Percentiles rank a stretch among this genome's conserved stretches.
Conservation (phyloP, 2,888 invertebrate species). For the Drosophila koepferae region DNA sequence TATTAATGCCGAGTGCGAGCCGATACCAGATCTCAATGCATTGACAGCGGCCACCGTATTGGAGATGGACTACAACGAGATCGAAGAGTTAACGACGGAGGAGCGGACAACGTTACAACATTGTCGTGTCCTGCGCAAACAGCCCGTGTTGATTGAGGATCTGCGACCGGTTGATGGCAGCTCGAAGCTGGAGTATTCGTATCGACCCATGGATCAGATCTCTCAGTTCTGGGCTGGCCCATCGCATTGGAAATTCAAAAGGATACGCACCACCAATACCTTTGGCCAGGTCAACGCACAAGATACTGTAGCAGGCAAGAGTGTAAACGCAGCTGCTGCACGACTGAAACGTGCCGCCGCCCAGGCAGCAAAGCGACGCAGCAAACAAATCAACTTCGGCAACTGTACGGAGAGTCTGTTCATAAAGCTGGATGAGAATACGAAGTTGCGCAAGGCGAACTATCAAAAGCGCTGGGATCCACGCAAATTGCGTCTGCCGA, state of each 20-base stretch:
- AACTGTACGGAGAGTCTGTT: constrained; percentile 79
- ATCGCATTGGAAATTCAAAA: constrained; percentile 91
- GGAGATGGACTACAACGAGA: constrained; percentile 85
- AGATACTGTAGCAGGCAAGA: constrained; percentile 1
- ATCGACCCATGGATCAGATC: constrained; percentile 86
- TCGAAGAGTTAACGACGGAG: constrained; percentile 84
- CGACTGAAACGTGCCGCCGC: constrained; percentile 53
- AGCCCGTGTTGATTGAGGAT: constrained; percentile 86
- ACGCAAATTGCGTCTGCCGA: constrained; percentile 83
- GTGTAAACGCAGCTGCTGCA: constrained; percentile 25
- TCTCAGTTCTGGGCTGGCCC: constrained; percentile 92
- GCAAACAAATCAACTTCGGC: constrained; percentile 77
- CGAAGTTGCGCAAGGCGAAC: constrained; percentile 80
- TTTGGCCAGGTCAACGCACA: constrained; percentile 35
- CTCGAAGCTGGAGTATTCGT: constrained; percentile 89
- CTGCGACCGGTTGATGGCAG: constrained; percentile 87
- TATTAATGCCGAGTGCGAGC: constrained; percentile 88
- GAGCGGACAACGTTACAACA: constrained; percentile 82
- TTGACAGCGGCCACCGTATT: constrained; percentile 62
- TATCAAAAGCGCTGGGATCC: constrained; percentile 84
- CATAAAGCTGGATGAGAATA: constrained; percentile 71
- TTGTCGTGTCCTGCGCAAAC: constrained; percentile 83
- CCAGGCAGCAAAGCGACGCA: constrained; percentile 60
- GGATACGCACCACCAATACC: constrained; percentile 75
- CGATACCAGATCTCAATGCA: constrained; percentile 85